Percentiles rank a stretch among this genome's conserved stretches.
phyloP scores from a whole-genome alignment of 2,888 invertebrate genomes.

The Pollenia amentaria region DNA sequence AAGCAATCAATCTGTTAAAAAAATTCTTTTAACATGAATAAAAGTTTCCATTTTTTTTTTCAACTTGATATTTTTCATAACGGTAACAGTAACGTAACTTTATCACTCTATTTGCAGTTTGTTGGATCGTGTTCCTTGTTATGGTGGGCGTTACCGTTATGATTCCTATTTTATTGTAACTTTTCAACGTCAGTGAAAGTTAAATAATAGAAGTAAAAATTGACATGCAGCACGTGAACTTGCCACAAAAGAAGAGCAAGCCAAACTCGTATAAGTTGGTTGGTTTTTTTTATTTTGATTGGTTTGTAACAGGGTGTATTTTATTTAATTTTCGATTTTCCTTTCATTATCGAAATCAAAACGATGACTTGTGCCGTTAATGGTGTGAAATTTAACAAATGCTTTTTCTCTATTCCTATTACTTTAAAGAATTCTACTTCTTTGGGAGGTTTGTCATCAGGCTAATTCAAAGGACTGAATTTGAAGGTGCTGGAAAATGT shows the following conservation, averaged over 20 bases:
- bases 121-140: constrained; percentile 5
- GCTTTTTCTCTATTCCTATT: constrained; percentile 39
- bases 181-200: background rate
- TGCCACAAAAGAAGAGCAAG: background rate
- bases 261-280: background rate
- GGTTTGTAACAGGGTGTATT: constrained; percentile 3
- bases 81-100: constrained; percentile 30
- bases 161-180: constrained; percentile 1
- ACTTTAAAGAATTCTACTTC: background rate
- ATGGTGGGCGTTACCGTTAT: constrained; percentile 53
- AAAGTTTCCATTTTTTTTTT: background rate
- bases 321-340: constrained; percentile 37
- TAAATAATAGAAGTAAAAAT: constrained; percentile 9
- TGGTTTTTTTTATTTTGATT: background rate
- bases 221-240: constrained; percentile 49
- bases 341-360: constrained; percentile 5
- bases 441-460: background rate
- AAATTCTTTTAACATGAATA: constrained; percentile 34
- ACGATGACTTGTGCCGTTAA: constrained; percentile 43
- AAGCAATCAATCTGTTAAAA: constrained; percentile 35
- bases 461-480: constrained; percentile 48
- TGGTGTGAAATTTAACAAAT: constrained; percentile 68
- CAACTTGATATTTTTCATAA: background rate
- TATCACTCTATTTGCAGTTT: constrained; percentile 8
- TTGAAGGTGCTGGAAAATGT: background rate